These are phyloP conservation scores for Oopsacas minuta DNA, from an alignment of 37 sponge, comb jelly and placozoan species.

Conservation along the genomic window DNA sequence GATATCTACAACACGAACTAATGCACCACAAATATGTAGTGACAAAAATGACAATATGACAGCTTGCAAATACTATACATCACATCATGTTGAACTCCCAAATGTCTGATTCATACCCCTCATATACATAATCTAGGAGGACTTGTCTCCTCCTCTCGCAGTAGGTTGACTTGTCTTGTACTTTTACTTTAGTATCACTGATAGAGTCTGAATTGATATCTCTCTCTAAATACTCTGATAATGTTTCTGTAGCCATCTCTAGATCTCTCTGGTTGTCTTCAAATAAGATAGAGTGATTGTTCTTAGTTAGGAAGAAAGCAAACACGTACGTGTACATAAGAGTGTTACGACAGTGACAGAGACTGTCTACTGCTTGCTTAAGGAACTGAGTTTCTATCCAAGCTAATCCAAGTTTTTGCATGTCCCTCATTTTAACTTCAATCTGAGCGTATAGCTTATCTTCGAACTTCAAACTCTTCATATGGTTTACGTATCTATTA, in stretches of 20 bases:
- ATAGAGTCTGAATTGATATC: conserved; percentile 43
- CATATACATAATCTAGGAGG: conserved; percentile 68
- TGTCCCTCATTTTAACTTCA: conserved; percentile 60
- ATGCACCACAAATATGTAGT: background rate
- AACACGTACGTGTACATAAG: conserved; percentile 82
- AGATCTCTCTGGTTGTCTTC: conserved; percentile 84
- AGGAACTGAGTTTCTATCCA: conserved; percentile 86
- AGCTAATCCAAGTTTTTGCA: conserved; percentile 57
- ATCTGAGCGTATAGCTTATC: conserved; percentile 61
- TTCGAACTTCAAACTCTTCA: conserved; percentile 55
- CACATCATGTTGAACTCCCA: conserved; percentile 55
- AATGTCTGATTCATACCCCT: conserved; percentile 76
- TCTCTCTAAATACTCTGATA: conserved; percentile 77
- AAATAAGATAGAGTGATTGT: conserved; percentile 78
- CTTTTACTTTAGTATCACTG: conserved; percentile 40
- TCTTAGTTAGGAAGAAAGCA: conserved; percentile 75
- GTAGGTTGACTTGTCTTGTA: conserved; percentile 82
- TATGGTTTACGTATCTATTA: conserved; percentile 75
- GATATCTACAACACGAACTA: conserved; percentile 16
- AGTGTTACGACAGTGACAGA: conserved; percentile 65
- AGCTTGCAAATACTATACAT: background rate
- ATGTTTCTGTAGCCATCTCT: conserved; percentile 76
- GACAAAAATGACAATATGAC: background rate
- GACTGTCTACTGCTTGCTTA: conserved; percentile 68
- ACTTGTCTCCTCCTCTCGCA: conserved; percentile 54